A percentile compares a stretch with the other conserved stretches of the same genome.
These are phyloP conservation scores for Lochmaea crataegi DNA, from an alignment of 2,888 invertebrate genomes.

Conservation along the genomic window DNA sequence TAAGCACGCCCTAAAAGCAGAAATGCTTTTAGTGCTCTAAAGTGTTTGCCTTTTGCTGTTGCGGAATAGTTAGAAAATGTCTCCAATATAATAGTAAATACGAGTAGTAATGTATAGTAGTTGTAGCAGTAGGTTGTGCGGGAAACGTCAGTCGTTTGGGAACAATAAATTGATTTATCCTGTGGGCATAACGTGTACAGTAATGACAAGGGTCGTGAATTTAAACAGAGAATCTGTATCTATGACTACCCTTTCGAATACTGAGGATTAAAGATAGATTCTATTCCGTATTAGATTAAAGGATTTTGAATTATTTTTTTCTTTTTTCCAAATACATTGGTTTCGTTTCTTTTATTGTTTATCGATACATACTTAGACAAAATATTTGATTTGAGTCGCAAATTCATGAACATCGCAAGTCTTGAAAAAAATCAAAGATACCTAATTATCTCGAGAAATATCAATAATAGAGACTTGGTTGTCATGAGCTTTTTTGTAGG, in stretches of 20 bases:
- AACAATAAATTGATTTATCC: not conserved
- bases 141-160: not conserved
- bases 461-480: too few relatives aligned
- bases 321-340: too few relatives aligned
- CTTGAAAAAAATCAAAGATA: too few relatives aligned
- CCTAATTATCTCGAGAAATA: too few relatives aligned
- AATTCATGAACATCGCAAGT: too few relatives aligned
- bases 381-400: too few relatives aligned
- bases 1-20: conserved; percentile 15
- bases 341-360: too few relatives aligned
- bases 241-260: not conserved
- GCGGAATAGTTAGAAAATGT: conserved; percentile 11
- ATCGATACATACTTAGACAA: too few relatives aligned
- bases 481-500: too few relatives aligned
- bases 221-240: not conserved
- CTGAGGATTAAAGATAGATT: too few relatives aligned
- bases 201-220: conserved; percentile 2
- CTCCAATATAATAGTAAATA: not conserved
- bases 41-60: conserved; percentile 14
- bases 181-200: not conserved
- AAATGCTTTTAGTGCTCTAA: conserved; percentile 13
- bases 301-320: too few relatives aligned
- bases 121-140: not conserved
- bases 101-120: conserved; percentile 4
- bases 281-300: too few relatives aligned